Conservation (phyloP, 1,140 invertebrate genomes). For the Drosophila nigrodunni region DNA sequence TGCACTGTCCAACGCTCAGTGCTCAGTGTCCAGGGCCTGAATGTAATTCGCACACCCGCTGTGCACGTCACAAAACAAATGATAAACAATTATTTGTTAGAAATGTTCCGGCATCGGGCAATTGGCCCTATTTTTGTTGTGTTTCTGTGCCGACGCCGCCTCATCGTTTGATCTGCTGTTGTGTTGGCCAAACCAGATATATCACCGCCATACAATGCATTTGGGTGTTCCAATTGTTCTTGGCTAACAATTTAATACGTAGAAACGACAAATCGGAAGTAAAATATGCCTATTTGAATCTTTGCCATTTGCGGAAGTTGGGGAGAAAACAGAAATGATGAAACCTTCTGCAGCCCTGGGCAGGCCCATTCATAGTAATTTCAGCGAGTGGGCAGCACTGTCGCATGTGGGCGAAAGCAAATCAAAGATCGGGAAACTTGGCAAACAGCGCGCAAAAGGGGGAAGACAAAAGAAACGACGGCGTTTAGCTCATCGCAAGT, state of each 20-base stretch:
- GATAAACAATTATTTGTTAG: slow-evolving; percentile 79
- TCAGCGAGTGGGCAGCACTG: slow-evolving; percentile 29
- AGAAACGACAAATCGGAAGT: slow-evolving; percentile 70
- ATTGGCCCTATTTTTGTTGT: slow-evolving; percentile 59
- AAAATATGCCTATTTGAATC: slow-evolving; percentile 46
- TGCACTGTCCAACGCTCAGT: background rate
- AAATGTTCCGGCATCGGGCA: slow-evolving; percentile 42
- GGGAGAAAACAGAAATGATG: background rate
- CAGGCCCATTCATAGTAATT: slow-evolving; percentile 1
- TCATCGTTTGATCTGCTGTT: slow-evolving; percentile 65
- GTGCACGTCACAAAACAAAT: slow-evolving; percentile 70
- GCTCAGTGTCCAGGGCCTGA: slow-evolving; percentile 17
- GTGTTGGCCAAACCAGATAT: slow-evolving; percentile 57
- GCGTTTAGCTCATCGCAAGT: slow-evolving; percentile 3
- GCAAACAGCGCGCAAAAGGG: background rate
- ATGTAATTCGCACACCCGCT: slow-evolving; percentile 51
- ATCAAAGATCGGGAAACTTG: slow-evolving; percentile 19
- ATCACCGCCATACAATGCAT: slow-evolving; percentile 66
- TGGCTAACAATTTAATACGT: slow-evolving; percentile 71
- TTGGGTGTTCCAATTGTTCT: slow-evolving; percentile 74
- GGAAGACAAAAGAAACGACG: background rate
- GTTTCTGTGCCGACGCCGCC: slow-evolving; percentile 2
- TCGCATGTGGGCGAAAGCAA: background rate
- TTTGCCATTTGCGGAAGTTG: slow-evolving; percentile 20
- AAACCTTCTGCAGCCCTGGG: slow-evolving; percentile 22